Conservation (phyloP, 2,113 vertebrate genomes). For the Nothocercus julius region DNA sequence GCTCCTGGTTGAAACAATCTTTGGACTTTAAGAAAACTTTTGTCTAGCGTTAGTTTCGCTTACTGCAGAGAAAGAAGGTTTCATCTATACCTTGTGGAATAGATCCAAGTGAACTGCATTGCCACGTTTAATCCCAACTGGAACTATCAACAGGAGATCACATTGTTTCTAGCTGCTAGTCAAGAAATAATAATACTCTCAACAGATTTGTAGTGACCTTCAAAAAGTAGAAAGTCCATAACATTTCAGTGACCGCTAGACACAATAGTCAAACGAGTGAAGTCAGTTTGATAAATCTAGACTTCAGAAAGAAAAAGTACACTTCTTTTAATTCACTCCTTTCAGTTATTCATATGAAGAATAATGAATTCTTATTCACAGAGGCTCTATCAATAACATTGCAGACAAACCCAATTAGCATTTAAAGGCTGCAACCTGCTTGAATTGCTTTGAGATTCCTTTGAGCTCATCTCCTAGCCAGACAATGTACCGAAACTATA, state of each 20-base stretch:
- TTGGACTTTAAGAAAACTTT: not conserved
- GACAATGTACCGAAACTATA: conserved; percentile 36
- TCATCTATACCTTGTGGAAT: not conserved
- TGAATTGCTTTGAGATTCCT: not conserved
- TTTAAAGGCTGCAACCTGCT: conserved; percentile 36
- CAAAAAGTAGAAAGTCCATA: not conserved
- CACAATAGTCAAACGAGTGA: not conserved
- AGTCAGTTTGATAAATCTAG: not conserved
- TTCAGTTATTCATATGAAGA: not conserved
- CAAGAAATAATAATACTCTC: not conserved
- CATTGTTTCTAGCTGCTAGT: not conserved
- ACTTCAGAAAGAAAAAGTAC: not conserved
- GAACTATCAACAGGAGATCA: not conserved
- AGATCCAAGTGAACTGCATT: not conserved
- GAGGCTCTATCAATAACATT: conserved; percentile 41
- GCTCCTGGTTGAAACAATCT: accelerated
- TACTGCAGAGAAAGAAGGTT: not conserved
- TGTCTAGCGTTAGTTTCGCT: not conserved
- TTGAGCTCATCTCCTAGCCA: conserved; percentile 33
- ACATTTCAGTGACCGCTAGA: not conserved
- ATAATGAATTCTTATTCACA: conserved; percentile 28
- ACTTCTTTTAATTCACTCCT: conserved; percentile 4
- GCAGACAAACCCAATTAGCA: conserved; percentile 41
- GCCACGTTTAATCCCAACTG: not conserved
- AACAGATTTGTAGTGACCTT: not conserved